Base-by-base conservation (phyloP, 2,888 invertebrate genomes). In the Spicauda simplicius region DNA sequence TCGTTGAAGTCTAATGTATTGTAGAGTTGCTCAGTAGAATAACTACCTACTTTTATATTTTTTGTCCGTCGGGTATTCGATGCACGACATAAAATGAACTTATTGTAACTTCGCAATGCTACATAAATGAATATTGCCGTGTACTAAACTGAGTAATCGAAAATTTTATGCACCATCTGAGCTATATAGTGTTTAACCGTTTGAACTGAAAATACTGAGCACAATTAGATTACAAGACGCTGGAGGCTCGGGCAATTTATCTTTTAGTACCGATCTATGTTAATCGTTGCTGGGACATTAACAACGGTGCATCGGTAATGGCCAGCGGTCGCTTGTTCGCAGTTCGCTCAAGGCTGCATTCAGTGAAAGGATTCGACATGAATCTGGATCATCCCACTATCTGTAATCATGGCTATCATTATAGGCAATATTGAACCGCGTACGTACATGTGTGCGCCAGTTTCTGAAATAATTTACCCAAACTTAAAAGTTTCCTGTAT, bases 381-480 rank as follows among this genome's bases (percentile, higher is more conserved):
- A 86, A 92, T 91, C 91, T 91, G 91, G 91, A 91, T 88, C 92
- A 90, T 92, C 92, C 84, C 80, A 81, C 83, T 83, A 73, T 77
- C 75, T 67, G 67, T 57, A 67, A 67, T 61, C 67, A 67, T 67
- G 48, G 67, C 61, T 61, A 61, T 67, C 67, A 67, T 67, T 67
- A 67, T 57, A 61, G 67, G 61, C 16, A 67, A 67, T 67, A 67
- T 67, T 20, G 61, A 52, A 61, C 25, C 56, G 56, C 20, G 25
- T 61, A 37, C 20, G 68, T 59, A 12, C 33, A 33, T 33, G 8
- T 33, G 6, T 33, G 10, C 37, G 19, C 54, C 55, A 53, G 54
- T 55, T 55, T 59, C 53, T 55, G 68, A 58, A 68, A 61, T 62
- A 61, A 25, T 60, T 68, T 59, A 25, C 19, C 41, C 2, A 41